phyloP scores from a whole-genome alignment of 2,113 vertebrate genomes.

The Sapajus apella region DNA sequence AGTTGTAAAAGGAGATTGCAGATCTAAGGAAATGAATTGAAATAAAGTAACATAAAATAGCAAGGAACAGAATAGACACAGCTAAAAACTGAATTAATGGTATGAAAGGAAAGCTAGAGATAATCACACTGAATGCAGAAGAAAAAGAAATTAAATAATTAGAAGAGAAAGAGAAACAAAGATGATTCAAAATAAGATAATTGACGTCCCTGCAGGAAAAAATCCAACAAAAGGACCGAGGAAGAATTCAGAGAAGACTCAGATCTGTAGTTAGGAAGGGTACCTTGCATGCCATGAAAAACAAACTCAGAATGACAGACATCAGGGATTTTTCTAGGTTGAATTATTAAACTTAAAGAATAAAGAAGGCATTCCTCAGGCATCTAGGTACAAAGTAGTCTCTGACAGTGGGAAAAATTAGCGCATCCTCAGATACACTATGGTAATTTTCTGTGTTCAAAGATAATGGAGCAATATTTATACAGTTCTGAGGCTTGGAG shows the following conservation, averaged over 20 bases:
- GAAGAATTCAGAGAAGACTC: slow-evolving; percentile 40
- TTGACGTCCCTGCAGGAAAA: neutral
- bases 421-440: neutral
- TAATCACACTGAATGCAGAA: slow-evolving; percentile 23
- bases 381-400: neutral
- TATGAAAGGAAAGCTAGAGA: slow-evolving; percentile 51
- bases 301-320: neutral
- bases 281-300: neutral
- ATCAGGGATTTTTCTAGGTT: slow-evolving; percentile 50
- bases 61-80: slow-evolving; percentile 21
- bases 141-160: slow-evolving; percentile 54
- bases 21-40: slow-evolving; percentile 41
- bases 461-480: neutral
- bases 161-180: slow-evolving; percentile 46
- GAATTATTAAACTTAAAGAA: slow-evolving; percentile 57
- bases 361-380: slow-evolving; percentile 41
- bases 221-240: neutral
- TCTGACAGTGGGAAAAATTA: slow-evolving; percentile 9
- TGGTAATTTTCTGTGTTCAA: slow-evolving; percentile 26
- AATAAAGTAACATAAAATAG: slow-evolving; percentile 47
- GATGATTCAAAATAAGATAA: slow-evolving; percentile 56
- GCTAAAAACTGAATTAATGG: slow-evolving; percentile 48
- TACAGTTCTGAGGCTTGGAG: slow-evolving; percentile 28
- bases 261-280: neutral
- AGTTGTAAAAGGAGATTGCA: slow-evolving; percentile 48